Evolutionary conservation across 2,113 vertebrate species (phyloP).

Genomic region (Paraplagusia blochii): DNA sequence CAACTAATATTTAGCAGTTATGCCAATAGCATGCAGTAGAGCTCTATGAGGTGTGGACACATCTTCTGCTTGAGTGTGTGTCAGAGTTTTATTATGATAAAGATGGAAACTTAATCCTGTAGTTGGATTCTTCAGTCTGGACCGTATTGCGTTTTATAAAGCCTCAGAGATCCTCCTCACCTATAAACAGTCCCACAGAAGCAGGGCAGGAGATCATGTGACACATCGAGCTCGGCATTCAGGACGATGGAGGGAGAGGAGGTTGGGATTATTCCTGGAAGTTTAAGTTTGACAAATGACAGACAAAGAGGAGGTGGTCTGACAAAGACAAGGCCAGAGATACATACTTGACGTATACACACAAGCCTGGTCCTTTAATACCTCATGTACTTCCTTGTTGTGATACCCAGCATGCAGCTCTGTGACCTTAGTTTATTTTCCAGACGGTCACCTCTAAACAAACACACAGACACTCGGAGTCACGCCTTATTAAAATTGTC

Average conservation of each 20-base stretch:
- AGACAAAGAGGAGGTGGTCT: not conserved
- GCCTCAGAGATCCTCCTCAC: conserved; percentile 33
- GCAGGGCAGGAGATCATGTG: not conserved
- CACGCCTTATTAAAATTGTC: not conserved
- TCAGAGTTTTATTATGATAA: conserved; percentile 46
- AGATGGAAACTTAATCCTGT: conserved; percentile 44
- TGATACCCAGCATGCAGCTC: conserved; percentile 2
- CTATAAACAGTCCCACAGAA: conserved; percentile 44
- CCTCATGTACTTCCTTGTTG: conserved; percentile 31
- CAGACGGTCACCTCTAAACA: conserved; percentile 16
- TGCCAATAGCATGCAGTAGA: too few species aligned
- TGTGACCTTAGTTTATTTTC: conserved; percentile 32
- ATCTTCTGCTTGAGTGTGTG: conserved; percentile 22
- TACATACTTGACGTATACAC: not conserved
- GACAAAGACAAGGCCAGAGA: conserved; percentile 4
- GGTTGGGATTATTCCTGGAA: conserved; percentile 24
- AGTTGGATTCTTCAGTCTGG: conserved; percentile 11
- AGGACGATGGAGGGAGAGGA: not conserved
- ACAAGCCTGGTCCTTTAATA: not conserved
- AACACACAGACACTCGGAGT: not conserved
- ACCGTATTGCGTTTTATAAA: conserved; percentile 17
- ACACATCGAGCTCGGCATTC: conserved; percentile 6
- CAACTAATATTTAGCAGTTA: too few species aligned
- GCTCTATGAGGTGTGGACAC: too few species aligned
- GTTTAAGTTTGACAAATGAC: conserved; percentile 19